phyloP scores from a whole-genome alignment of 2,888 invertebrate species.

The Oligia strigilis region DNA sequence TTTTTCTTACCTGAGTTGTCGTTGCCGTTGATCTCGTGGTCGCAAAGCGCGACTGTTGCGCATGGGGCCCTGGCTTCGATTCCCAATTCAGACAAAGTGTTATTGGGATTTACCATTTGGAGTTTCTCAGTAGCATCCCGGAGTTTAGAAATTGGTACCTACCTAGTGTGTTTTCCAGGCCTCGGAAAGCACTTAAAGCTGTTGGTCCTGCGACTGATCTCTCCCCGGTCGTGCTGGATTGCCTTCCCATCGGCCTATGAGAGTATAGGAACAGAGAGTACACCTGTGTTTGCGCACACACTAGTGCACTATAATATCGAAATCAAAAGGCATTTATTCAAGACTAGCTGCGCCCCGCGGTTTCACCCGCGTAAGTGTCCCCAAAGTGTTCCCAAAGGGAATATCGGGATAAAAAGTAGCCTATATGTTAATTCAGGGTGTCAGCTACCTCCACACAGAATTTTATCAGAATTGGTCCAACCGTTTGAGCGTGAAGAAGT shows the following conservation, averaged over 20 bases:
- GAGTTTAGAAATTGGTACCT: background rate
- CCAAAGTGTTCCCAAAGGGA: too few species aligned
- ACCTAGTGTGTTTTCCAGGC: background rate
- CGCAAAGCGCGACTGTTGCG: background rate
- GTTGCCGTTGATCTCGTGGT: background rate
- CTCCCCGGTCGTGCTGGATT: background rate
- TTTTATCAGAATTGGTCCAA: too few species aligned
- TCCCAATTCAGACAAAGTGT: background rate
- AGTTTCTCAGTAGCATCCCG: background rate
- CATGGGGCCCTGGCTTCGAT: background rate
- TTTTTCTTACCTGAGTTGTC: background rate
- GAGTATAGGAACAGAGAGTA: background rate
- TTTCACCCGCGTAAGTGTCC: too few species aligned
- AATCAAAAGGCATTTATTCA: background rate
- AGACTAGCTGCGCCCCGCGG: too few species aligned
- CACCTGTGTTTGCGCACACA: too few species aligned
- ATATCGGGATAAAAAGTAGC: too few species aligned
- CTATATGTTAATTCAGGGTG: too few species aligned
- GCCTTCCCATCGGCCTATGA: background rate
- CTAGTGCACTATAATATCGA: too few species aligned
- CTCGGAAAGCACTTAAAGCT: background rate
- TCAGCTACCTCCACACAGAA: too few species aligned
- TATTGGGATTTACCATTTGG: background rate
- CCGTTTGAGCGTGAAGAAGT: too few species aligned
- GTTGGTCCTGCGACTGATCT: background rate